phyloP scores from a whole-genome alignment of 2,113 vertebrate species.

The Columba livia region DNA sequence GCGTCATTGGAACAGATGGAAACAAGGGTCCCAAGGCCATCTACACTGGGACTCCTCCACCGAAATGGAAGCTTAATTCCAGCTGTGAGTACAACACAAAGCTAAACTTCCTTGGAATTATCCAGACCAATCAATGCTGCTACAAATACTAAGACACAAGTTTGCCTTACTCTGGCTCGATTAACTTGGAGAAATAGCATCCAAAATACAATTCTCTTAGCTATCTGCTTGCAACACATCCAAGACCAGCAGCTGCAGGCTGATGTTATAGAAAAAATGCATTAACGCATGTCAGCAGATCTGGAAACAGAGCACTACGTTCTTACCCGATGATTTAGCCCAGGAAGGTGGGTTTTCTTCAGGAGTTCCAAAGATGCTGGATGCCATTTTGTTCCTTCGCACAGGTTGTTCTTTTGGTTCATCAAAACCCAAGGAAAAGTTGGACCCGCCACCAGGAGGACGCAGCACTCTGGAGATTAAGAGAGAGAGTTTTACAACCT shows the following conservation, averaged over 20 bases:
- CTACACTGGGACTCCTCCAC: background rate
- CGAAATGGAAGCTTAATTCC: background rate
- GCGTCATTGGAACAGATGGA: background rate
- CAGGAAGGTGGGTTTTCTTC: constrained; percentile 85
- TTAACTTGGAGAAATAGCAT: background rate
- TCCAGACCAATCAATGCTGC: background rate
- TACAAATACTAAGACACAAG: background rate
- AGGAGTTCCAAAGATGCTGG: constrained; percentile 92
- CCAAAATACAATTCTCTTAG: background rate
- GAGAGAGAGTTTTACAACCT: background rate
- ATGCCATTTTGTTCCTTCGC: constrained; percentile 93
- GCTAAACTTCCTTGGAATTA: background rate
- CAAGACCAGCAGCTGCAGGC: background rate
- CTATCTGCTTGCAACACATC: background rate
- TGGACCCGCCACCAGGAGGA: constrained; percentile 94
- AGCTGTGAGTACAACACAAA: background rate
- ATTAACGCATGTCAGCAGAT: fast-evolving
- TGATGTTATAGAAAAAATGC: background rate
- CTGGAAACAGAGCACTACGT: background rate
- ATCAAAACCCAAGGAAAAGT: constrained; percentile 89
- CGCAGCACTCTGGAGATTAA: constrained; percentile 84
- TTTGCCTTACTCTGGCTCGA: background rate
- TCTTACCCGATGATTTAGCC: constrained; percentile 72
- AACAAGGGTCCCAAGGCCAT: background rate
- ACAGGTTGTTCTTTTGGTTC: constrained; percentile 80